These are phyloP conservation scores for Eidolon dupreanum DNA, from an alignment of 2,797 vertebrate genomes.

Conservation along the genomic window DNA sequence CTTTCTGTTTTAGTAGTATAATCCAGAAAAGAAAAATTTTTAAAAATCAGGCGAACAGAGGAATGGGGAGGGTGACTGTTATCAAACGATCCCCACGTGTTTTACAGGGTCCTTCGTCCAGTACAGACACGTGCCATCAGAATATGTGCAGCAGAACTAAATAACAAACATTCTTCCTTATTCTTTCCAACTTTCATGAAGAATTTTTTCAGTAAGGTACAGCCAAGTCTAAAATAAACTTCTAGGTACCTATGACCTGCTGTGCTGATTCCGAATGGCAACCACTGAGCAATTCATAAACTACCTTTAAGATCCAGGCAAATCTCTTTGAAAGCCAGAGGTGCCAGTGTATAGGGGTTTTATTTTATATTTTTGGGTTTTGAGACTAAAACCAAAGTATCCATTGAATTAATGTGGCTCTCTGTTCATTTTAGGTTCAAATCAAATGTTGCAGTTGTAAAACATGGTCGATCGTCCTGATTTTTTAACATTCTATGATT, in stretches of 20 bases:
- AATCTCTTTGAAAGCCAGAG: not conserved
- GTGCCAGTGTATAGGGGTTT: not conserved
- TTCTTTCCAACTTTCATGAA: constrained; percentile 17
- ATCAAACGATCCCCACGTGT: constrained; percentile 45
- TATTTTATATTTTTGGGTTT: constrained; percentile 25
- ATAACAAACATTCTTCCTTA: not conserved
- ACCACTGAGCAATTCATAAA: not conserved
- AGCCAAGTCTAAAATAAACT: constrained; percentile 27
- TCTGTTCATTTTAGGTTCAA: constrained; percentile 45
- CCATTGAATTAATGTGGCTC: not conserved
- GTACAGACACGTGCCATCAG: constrained; percentile 56
- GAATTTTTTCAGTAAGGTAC: not conserved
- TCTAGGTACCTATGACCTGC: constrained; percentile 12
- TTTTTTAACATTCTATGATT: constrained; percentile 25
- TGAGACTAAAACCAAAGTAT: constrained; percentile 40
- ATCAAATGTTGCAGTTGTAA: constrained; percentile 47
- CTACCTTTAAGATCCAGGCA: not conserved
- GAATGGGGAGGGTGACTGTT: not conserved
- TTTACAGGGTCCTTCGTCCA: constrained; percentile 26
- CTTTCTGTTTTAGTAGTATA: constrained; percentile 85
- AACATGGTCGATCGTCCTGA: not conserved
- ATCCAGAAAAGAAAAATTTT: constrained; percentile 70
- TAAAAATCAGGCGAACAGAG: constrained; percentile 62
- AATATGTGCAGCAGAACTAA: constrained; percentile 80
- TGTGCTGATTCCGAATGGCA: not conserved